Evolutionary conservation across 2,113 vertebrate genomes (phyloP).

Genomic region (Eptesicus fuscus): DNA sequence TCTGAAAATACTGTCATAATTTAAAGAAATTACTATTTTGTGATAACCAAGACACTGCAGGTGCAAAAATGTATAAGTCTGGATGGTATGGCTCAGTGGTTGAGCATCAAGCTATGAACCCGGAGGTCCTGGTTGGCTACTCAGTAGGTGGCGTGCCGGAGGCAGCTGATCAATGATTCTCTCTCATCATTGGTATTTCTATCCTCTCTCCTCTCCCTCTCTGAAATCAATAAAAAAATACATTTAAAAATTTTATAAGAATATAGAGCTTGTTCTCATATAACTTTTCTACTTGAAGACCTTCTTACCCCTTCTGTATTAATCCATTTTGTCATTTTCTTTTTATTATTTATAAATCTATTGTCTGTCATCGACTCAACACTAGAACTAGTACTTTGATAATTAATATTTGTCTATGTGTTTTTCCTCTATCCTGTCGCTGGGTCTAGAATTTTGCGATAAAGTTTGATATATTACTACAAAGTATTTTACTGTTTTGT

Average conservation of each 20-base stretch:
- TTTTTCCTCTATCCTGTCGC: background rate
- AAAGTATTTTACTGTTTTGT: background rate
- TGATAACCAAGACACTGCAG: background rate
- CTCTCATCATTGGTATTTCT: too few relatives aligned
- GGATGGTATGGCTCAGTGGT: too few relatives aligned
- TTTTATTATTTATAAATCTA: background rate
- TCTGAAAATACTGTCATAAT: slow-evolving; percentile 7
- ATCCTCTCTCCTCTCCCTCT: too few relatives aligned
- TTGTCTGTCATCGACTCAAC: background rate
- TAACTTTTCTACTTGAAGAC: background rate
- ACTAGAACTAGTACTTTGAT: background rate
- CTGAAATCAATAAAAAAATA: too few relatives aligned
- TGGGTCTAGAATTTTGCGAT: background rate
- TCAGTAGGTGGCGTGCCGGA: too few relatives aligned
- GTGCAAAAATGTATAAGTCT: background rate
- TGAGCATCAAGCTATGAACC: too few relatives aligned
- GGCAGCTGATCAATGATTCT: too few relatives aligned
- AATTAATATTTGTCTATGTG: background rate
- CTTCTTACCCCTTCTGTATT: background rate
- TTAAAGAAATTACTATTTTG: slow-evolving; percentile 32
- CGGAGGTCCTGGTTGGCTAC: too few relatives aligned
- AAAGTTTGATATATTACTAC: background rate
- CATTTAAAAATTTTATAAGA: background rate
- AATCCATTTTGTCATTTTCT: background rate
- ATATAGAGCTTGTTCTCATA: background rate